These are phyloP conservation scores for Mamestra configurata DNA, from an alignment of 1,140 invertebrate genomes.

Conservation along the genomic window DNA sequence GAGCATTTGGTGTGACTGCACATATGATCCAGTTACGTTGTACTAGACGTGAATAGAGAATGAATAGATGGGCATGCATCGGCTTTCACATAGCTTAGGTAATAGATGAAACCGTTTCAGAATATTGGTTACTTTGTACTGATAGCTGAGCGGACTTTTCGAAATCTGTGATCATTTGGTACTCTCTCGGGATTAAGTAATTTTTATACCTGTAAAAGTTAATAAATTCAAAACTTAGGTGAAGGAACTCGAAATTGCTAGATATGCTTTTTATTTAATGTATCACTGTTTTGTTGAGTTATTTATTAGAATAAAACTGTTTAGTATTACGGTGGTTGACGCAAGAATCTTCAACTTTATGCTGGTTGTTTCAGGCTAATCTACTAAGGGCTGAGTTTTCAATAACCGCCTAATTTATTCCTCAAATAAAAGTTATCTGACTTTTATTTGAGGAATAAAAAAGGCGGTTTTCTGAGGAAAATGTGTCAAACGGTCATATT, in stretches of 20 bases:
- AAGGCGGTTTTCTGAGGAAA: no score
- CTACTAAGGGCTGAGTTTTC: no score
- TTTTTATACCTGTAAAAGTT: slow-evolving; percentile 77
- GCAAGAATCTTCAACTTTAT: slow-evolving; percentile 32
- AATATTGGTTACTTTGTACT: slow-evolving; percentile 84
- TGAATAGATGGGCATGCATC: slow-evolving; percentile 74
- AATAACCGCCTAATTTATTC: no score
- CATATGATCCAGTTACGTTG: slow-evolving; percentile 33
- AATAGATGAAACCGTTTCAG: slow-evolving; percentile 81
- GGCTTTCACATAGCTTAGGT: slow-evolving; percentile 73
- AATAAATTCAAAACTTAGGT: slow-evolving; percentile 71
- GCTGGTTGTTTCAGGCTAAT: neutral
- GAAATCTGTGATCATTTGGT: slow-evolving; percentile 88
- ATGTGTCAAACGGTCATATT: no score
- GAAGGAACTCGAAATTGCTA: slow-evolving; percentile 76
- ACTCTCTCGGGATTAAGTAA: slow-evolving; percentile 86
- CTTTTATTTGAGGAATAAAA: no score
- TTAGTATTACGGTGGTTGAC: slow-evolving; percentile 57
- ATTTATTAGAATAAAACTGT: slow-evolving; percentile 54
- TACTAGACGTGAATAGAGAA: slow-evolving; percentile 16
- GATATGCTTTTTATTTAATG: slow-evolving; percentile 70
- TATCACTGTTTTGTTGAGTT: slow-evolving; percentile 67
- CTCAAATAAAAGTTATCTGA: no score
- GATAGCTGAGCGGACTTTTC: slow-evolving; percentile 81
- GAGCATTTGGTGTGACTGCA: slow-evolving; percentile 38